Percentiles rank a stretch among this genome's conserved stretches.
Evolutionary conservation across 2,797 vertebrate species (phyloP).

Genomic region (Tragopan temminckii): DNA sequence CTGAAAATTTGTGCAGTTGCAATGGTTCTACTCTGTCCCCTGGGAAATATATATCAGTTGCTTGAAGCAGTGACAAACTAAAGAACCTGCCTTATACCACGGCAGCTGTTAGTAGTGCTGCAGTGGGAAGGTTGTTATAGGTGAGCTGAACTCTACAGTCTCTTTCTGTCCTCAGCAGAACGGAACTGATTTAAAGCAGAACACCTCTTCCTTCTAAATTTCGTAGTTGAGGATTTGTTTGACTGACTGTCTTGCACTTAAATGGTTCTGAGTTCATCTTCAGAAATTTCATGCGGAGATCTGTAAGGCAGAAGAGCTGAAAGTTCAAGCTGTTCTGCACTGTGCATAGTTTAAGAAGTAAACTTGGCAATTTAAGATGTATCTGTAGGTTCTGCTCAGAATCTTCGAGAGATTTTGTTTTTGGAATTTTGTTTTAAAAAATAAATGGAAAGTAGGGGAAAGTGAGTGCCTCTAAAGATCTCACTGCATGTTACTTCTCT

Average conservation of each 20-base stretch:
- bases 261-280: neutral
- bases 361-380: slow-evolving; percentile 26
- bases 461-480: neutral
- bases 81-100: neutral
- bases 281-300: neutral
- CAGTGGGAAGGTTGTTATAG: neutral
- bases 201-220: neutral
- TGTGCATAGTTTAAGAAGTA: slow-evolving; percentile 9
- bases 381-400: neutral
- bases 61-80: neutral
- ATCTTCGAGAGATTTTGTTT: neutral
- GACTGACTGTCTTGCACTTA: neutral
- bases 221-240: neutral
- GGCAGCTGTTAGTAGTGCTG: neutral
- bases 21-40: neutral
- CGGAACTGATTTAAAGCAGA: neutral
- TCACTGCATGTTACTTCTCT: neutral
- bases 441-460: neutral
- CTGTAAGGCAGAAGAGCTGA: neutral
- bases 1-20: slow-evolving; percentile 15
- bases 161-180: neutral
- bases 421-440: neutral
- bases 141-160: neutral
- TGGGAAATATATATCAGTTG: slow-evolving; percentile 16
- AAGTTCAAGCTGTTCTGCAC: slow-evolving; percentile 42